phyloP scores from a whole-genome alignment of 2,797 vertebrate species.

The Miichthys miiuy region DNA sequence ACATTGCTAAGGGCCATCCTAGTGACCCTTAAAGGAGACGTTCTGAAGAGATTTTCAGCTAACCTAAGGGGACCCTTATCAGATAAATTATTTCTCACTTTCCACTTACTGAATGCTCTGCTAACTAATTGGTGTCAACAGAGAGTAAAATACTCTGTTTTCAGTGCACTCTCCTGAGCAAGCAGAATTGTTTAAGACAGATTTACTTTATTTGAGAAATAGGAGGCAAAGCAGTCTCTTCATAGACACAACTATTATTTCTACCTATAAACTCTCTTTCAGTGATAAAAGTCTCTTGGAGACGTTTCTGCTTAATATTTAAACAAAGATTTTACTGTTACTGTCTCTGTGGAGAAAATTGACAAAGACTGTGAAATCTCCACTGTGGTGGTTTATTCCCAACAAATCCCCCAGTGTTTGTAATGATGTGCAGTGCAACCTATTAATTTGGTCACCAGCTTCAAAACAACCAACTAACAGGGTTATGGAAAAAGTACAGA shows the following conservation, averaged over 20 bases:
- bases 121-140: slow-evolving; percentile 63
- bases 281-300: neutral
- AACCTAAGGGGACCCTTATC: slow-evolving; percentile 32
- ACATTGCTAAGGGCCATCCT: slow-evolving; percentile 19
- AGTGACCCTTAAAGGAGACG: slow-evolving; percentile 28
- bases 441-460: slow-evolving; percentile 52
- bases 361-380: neutral
- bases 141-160: slow-evolving; percentile 48
- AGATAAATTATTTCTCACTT: slow-evolving; percentile 66
- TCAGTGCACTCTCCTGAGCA: slow-evolving; percentile 32
- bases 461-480: slow-evolving; percentile 52
- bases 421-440: slow-evolving; percentile 21
- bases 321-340: slow-evolving; percentile 29
- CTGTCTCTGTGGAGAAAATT: slow-evolving; percentile 7
- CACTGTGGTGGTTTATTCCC: neutral
- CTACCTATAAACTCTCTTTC: slow-evolving; percentile 4
- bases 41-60: slow-evolving; percentile 32
- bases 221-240: slow-evolving; percentile 16
- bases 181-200: slow-evolving; percentile 21
- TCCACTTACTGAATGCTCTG: slow-evolving; percentile 49
- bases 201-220: slow-evolving; percentile 23
- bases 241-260: slow-evolving; percentile 9
- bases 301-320: slow-evolving; percentile 24
- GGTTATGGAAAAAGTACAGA: slow-evolving; percentile 62
- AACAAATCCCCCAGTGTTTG: slow-evolving; percentile 26